Conservation (phyloP, 2,888 invertebrate species). For the Trichogramma dendrolimi region DNA sequence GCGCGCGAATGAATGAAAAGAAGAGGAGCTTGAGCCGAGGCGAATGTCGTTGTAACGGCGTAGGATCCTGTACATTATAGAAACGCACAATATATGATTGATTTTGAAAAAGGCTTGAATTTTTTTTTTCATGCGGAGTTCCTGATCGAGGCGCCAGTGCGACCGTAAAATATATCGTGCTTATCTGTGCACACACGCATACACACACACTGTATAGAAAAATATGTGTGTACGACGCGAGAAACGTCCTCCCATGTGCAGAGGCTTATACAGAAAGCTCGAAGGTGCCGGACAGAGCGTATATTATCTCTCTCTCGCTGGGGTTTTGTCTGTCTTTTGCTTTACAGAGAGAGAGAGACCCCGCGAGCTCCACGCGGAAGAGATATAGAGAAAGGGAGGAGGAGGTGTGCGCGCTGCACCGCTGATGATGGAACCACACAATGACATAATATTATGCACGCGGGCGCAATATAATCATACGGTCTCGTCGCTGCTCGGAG, state of each 20-base stretch:
- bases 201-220: no score
- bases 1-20: no score
- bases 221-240: no score
- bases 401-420: constrained; percentile 21
- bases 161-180: no score
- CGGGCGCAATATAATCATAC: constrained; percentile 36
- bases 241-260: not conserved
- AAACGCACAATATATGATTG: no score
- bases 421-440: constrained; percentile 37
- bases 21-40: no score
- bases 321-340: constrained; percentile 29
- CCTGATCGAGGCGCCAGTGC: no score
- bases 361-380: constrained; percentile 22
- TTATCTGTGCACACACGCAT: no score
- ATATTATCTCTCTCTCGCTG: constrained; percentile 34
- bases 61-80: no score
- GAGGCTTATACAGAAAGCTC: constrained; percentile 12
- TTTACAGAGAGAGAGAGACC: constrained; percentile 8
- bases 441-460: constrained; percentile 43
- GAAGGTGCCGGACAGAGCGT: constrained; percentile 38
- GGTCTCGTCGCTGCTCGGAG: constrained; percentile 22
- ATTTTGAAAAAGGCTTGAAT: no score
- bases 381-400: constrained; percentile 21
- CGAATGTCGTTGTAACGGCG: no score
- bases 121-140: no score